Percentiles rank a stretch among this genome's conserved stretches.
Conservation (phyloP, 2,888 invertebrate species). For the Frankliniella intonsa region DNA sequence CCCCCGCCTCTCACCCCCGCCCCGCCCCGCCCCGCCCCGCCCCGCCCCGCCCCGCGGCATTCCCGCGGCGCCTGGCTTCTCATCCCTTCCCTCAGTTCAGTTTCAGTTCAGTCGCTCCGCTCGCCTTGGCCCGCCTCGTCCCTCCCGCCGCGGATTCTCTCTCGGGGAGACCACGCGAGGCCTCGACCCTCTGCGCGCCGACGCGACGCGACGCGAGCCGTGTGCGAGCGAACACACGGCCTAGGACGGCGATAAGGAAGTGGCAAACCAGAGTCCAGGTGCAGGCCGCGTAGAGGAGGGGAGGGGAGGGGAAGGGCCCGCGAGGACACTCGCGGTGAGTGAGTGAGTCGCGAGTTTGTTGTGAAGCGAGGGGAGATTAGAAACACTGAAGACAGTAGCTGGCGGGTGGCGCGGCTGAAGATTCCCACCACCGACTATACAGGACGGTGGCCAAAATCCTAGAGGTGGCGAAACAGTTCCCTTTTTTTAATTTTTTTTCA, state of each 20-base stretch:
- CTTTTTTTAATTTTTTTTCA: neutral
- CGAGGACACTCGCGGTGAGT: neutral
- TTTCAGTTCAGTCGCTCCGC: too few relatives aligned
- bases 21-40: too few relatives aligned
- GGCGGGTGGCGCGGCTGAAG: too few relatives aligned
- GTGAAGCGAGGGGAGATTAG: too few relatives aligned
- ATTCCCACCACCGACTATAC: neutral
- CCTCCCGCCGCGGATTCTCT: too few relatives aligned
- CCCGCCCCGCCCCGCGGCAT: too few relatives aligned
- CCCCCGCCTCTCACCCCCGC: too few relatives aligned
- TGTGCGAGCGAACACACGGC: neutral
- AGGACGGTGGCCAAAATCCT: neutral
- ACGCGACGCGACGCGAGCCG: neutral
- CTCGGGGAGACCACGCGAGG: neutral
- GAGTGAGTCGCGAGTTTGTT: neutral
- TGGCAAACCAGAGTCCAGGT: neutral
- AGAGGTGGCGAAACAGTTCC: neutral
- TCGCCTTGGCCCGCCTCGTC: too few relatives aligned
- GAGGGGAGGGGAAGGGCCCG: neutral
- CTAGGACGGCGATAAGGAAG: neutral
- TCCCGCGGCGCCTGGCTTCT: too few relatives aligned
- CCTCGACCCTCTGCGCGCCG: neutral
- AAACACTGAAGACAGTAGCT: too few relatives aligned
- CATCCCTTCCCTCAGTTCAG: too few relatives aligned
- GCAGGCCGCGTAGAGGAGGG: neutral